Conservation (phyloP, 2,888 invertebrate species). For the Leucania comma region DNA sequence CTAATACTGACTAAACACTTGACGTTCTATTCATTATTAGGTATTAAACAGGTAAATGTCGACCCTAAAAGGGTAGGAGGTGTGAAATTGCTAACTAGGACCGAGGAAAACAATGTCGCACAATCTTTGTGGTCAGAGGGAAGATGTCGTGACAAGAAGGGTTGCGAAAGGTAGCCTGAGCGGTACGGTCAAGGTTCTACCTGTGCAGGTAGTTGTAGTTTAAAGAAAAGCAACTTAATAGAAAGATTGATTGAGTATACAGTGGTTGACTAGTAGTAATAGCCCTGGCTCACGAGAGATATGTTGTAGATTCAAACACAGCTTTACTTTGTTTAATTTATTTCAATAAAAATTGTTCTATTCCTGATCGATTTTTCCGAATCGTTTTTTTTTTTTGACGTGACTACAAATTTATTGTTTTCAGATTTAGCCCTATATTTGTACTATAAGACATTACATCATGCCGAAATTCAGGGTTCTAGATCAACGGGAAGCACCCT, state of each 20-base stretch:
- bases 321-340: too few species aligned
- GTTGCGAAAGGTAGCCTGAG: slow-evolving; percentile 20
- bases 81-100: slow-evolving; percentile 18
- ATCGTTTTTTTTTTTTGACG: too few species aligned
- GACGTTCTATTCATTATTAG: not conserved
- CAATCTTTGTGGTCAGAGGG: slow-evolving; percentile 19
- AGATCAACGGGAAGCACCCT: too few species aligned
- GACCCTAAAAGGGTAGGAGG: slow-evolving; percentile 23
- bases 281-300: too few species aligned
- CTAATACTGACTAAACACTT: not conserved
- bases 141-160: slow-evolving; percentile 11
- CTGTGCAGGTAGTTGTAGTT: slow-evolving; percentile 1
- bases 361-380: too few species aligned
- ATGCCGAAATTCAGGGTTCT: too few species aligned
- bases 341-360: too few species aligned
- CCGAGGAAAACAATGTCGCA: slow-evolving; percentile 36
- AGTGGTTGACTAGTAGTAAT: not conserved
- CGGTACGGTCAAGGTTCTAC: not conserved
- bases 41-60: not conserved
- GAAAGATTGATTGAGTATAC: not conserved
- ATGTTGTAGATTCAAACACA: too few species aligned
- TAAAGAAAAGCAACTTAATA: slow-evolving; percentile 29
- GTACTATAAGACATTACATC: too few species aligned
- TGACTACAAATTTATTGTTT: too few species aligned
- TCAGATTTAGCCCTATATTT: too few species aligned